Evolutionary conservation across 2,888 invertebrate genomes (phyloP).

Genomic region (Slavum lentiscoides): DNA sequence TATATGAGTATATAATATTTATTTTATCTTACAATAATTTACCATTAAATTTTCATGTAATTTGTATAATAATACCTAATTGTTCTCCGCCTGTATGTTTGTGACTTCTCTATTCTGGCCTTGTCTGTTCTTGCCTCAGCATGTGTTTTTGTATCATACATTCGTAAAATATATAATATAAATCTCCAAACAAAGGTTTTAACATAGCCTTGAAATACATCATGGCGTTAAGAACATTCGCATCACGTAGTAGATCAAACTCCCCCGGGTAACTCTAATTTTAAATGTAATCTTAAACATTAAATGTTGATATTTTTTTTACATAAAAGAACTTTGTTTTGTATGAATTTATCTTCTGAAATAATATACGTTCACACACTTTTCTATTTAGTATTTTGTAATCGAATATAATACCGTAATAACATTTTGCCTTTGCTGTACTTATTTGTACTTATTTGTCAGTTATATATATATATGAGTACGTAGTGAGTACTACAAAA

Average conservation of each 20-base stretch:
- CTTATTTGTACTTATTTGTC: background rate
- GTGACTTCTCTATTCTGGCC: conserved; percentile 7
- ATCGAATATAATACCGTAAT: background rate
- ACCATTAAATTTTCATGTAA: background rate
- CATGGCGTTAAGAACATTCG: conserved; percentile 15
- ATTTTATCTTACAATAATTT: background rate
- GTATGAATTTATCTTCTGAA: background rate
- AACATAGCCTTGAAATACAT: conserved; percentile 19
- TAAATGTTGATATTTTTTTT: conserved; percentile 10
- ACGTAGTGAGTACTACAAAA: too few species aligned
- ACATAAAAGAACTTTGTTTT: background rate
- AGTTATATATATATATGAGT: too few species aligned
- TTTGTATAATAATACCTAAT: background rate
- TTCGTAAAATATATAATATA: conserved; percentile 24
- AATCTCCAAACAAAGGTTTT: conserved; percentile 30
- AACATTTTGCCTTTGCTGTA: background rate
- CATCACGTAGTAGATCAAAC: conserved; percentile 37
- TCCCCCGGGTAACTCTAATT: background rate
- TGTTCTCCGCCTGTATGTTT: background rate
- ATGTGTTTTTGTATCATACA: background rate
- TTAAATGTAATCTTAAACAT: background rate
- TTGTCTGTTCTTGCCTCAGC: conserved; percentile 28
- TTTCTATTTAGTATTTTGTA: background rate
- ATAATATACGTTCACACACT: background rate
- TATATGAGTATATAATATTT: background rate